These are phyloP conservation scores for Iguana delicatissima DNA, from an alignment of 2,797 vertebrate genomes.

Conservation along the genomic window DNA sequence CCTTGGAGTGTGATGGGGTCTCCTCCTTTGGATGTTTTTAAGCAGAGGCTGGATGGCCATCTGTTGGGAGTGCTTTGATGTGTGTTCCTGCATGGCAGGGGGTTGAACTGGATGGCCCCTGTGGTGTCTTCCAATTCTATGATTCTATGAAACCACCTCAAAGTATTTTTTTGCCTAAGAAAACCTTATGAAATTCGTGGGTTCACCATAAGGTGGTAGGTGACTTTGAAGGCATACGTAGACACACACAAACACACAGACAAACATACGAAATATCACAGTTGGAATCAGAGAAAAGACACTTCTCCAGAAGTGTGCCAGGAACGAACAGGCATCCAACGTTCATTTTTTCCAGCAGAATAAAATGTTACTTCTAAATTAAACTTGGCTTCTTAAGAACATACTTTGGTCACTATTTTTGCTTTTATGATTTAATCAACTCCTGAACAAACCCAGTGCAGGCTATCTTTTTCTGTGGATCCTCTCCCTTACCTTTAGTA, in stretches of 20 bases:
- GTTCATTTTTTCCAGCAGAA: not conserved
- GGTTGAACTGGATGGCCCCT: too few species aligned
- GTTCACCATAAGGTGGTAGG: too few species aligned
- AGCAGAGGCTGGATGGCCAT: too few species aligned
- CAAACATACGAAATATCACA: not conserved
- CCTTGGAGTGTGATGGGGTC: too few species aligned
- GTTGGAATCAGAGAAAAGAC: not conserved
- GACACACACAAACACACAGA: not conserved
- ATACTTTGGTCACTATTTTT: not conserved
- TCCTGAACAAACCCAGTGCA: not conserved
- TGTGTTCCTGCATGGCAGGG: too few species aligned
- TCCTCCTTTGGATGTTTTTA: too few species aligned
- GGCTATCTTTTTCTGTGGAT: not conserved
- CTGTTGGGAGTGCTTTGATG: too few species aligned
- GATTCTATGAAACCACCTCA: too few species aligned
- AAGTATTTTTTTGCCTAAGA: too few species aligned
- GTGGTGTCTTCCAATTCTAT: too few species aligned
- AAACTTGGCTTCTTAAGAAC: not conserved
- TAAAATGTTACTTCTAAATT: not conserved
- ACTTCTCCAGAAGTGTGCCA: not conserved
- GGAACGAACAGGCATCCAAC: not conserved
- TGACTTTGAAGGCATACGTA: too few species aligned
- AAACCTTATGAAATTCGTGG: too few species aligned
- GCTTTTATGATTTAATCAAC: not conserved
- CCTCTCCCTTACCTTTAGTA: not conserved